Evolutionary conservation across 2,113 vertebrate genomes (phyloP), one percentile per base, ranked within the genome.

Genomic region (Donacobius atricapilla): DNA sequence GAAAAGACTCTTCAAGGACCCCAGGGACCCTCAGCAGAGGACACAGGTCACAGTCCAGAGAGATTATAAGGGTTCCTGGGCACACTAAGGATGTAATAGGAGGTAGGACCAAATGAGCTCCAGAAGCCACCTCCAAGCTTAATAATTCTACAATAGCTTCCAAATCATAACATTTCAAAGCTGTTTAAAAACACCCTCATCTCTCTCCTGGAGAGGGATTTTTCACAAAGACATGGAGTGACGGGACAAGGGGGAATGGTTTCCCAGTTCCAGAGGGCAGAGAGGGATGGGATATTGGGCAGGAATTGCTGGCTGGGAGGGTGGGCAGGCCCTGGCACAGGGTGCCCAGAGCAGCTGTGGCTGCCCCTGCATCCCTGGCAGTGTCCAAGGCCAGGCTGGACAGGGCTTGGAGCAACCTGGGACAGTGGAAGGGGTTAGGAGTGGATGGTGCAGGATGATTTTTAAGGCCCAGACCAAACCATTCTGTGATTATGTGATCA

Each of bases 201-300:
- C 11, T 69, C 17, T 7, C 25, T 47, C 25, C n/a, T 54, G 39
- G 24, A 65, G 22, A 81, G 10, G 22, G 37, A 40, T 18, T 75
- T 76, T 68, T 53, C 53, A 60, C 17, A n/a, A 47, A 35, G 28
- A 11, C 3, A 15, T 18, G 20, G 20, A 68, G 16, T 0, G 21
- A 19, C 39, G 60, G 61, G 1, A 51, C 7, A 25, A 3, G 2
- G 15, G 24, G 15, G 4, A 64, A 53, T 60, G 28, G 53, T 39
- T 60, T 28, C 21, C 15, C 53, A 47, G 0, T 22, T 70, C 33
- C 70, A 90, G 40, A 40, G 30, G 11, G 30, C n/a, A 76, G 45
- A 33, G 4, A 0, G 1, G 3, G 28, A 1, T 31, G 47, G 54
- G 54, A 27, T 23, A 1, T 3, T 35, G 61, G 54, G 10, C 5